A percentile compares a stretch with the other conserved stretches of the same genome.
Conservation (phyloP, 2,797 vertebrate genomes). For the Phataginus tricuspis region DNA sequence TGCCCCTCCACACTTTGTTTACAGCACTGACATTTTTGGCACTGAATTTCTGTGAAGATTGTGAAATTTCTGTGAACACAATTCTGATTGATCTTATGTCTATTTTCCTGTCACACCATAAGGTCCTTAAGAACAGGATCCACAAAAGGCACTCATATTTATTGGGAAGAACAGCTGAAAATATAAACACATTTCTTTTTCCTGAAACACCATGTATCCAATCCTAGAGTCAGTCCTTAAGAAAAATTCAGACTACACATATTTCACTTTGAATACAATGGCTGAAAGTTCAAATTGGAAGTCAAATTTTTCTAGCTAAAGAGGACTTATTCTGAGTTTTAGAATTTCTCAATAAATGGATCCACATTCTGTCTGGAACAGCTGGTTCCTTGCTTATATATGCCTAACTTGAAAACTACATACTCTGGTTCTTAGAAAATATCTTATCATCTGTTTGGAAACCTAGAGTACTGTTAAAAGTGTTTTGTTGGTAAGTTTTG, state of each 20-base stretch:
- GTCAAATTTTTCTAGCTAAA: constrained; percentile 30
- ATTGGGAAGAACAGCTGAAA: neutral
- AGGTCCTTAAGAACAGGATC: neutral
- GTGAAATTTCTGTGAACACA: no score
- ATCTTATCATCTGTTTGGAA: constrained; percentile 3
- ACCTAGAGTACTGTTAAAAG: neutral
- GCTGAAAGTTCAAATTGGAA: neutral
- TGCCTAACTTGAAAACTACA: constrained; percentile 57
- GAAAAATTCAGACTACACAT: constrained; percentile 3
- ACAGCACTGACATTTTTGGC: neutral
- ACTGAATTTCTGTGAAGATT: neutral
- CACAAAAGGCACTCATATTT: neutral
- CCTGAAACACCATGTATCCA: neutral
- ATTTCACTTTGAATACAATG: constrained; percentile 21
- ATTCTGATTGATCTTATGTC: neutral
- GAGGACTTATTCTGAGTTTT: constrained; percentile 33
- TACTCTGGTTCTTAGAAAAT: constrained; percentile 35
- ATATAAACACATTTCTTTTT: constrained; percentile 29
- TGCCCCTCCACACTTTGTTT: neutral
- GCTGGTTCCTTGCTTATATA: neutral
- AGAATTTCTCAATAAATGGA: constrained; percentile 38
- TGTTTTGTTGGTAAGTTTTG: constrained; percentile 7
- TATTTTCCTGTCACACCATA: neutral
- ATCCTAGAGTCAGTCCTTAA: neutral
- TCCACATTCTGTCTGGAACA: constrained; percentile 3